Evolutionary conservation across 2,888 invertebrate species (phyloP).

Genomic region (Apomyelois bistriatella): DNA sequence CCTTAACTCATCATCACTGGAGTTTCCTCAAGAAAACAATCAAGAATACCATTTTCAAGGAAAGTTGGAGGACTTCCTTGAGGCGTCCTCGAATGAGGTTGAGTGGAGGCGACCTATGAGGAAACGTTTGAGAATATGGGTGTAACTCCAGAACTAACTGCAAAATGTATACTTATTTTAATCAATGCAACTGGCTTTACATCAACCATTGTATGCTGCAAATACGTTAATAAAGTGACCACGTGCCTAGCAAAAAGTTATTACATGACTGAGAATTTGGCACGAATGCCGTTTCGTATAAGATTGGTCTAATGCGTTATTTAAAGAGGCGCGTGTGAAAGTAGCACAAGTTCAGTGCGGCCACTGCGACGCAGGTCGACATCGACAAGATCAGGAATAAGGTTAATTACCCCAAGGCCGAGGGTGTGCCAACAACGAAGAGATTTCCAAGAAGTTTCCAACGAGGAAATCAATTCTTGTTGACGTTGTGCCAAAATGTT

Average conservation of each 20-base stretch:
- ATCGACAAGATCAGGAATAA: slow-evolving; percentile 49
- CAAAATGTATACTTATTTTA: background rate
- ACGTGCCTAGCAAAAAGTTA: slow-evolving; percentile 51
- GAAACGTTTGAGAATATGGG: too few relatives aligned
- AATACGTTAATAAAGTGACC: slow-evolving; percentile 33
- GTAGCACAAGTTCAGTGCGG: slow-evolving; percentile 72
- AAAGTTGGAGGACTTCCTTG: too few relatives aligned
- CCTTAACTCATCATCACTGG: too few relatives aligned
- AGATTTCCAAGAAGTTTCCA: slow-evolving; percentile 29
- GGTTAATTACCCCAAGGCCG: slow-evolving; percentile 74
- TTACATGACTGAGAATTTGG: slow-evolving; percentile 58
- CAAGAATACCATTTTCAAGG: too few relatives aligned
- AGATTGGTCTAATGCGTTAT: slow-evolving; percentile 55
- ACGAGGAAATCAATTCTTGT: slow-evolving; percentile 36
- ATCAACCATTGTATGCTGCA: background rate
- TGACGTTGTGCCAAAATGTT: slow-evolving; percentile 32
- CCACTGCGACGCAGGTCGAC: slow-evolving; percentile 48
- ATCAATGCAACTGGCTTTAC: too few relatives aligned
- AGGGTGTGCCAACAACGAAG: slow-evolving; percentile 42
- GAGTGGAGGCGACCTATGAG: too few relatives aligned
- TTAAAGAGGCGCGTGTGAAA: slow-evolving; percentile 62
- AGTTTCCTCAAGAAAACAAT: too few relatives aligned
- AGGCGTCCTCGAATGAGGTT: too few relatives aligned
- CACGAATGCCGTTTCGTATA: slow-evolving; percentile 40
- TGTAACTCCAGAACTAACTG: slow-evolving; percentile 9